Percentiles rank a stretch among this genome's conserved stretches.
Conservation (phyloP, 1,140 invertebrate genomes). For the Drosophila rhopaloa region DNA sequence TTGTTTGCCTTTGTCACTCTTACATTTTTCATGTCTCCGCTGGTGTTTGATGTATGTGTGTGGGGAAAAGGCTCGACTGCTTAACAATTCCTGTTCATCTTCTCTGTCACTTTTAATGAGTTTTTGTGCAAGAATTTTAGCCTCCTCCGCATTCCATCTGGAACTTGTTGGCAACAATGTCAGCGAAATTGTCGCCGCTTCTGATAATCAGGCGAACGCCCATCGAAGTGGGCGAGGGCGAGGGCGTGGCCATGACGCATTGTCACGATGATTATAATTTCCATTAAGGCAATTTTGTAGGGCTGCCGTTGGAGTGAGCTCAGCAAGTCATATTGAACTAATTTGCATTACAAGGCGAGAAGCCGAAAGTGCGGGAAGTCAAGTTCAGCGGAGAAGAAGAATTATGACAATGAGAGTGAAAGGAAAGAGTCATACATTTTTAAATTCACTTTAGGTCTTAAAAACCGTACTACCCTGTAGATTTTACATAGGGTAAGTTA, state of each 20-base stretch:
- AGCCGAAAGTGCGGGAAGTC: constrained; percentile 26
- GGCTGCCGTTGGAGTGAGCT: constrained; percentile 22
- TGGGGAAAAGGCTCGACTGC: constrained; percentile 1
- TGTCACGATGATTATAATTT: constrained; percentile 70
- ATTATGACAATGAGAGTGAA: not conserved
- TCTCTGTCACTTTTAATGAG: constrained; percentile 65
- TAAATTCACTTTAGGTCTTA: not conserved
- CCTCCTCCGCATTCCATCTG: constrained; percentile 1
- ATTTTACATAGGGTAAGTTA: constrained; percentile 19
- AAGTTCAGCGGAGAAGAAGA: constrained; percentile 11
- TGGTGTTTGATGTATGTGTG: constrained; percentile 16
- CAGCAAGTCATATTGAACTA: constrained; percentile 65
- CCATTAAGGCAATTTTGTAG: constrained; percentile 64
- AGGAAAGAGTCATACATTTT: not conserved
- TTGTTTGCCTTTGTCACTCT: constrained; percentile 35
- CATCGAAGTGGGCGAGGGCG: constrained; percentile 13
- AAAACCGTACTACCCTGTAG: not conserved
- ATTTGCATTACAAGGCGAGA: constrained; percentile 58
- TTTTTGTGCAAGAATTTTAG: constrained; percentile 49
- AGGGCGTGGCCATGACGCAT: constrained; percentile 44
- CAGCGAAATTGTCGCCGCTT: constrained; percentile 55
- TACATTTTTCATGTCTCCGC: constrained; percentile 13
- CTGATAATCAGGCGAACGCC: constrained; percentile 57
- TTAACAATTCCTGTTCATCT: constrained; percentile 26
- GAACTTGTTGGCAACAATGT: constrained; percentile 66